Evolutionary conservation across 1,140 invertebrate species (phyloP).

Genomic region (Megathymus violae): DNA sequence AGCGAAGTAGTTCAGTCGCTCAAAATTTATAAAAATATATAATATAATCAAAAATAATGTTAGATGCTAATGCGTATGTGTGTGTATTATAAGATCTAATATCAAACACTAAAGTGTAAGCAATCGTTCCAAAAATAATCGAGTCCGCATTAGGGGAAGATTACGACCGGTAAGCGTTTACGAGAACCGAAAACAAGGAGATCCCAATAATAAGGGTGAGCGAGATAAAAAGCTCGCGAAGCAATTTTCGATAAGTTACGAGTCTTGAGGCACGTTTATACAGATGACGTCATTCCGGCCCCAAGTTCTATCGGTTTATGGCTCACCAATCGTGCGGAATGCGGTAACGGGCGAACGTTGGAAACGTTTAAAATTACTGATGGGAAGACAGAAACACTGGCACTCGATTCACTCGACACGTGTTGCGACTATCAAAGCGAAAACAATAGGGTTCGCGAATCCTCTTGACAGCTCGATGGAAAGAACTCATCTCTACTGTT

Average conservation of each 20-base stretch:
- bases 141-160: slow-evolving; percentile 39
- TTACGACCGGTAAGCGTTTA: slow-evolving; percentile 43
- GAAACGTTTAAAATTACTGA: slow-evolving; percentile 54
- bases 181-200: slow-evolving; percentile 41
- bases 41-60: no score
- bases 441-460: slow-evolving; percentile 35
- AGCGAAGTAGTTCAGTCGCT: no score
- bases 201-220: slow-evolving; percentile 41
- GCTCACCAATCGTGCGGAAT: slow-evolving; percentile 56
- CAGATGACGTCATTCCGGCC: slow-evolving; percentile 39
- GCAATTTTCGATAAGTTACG: slow-evolving; percentile 54
- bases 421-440: slow-evolving; percentile 33
- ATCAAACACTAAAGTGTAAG: slow-evolving; percentile 15
- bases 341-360: slow-evolving; percentile 46
- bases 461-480: slow-evolving; percentile 29
- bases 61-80: no score
- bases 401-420: slow-evolving; percentile 28
- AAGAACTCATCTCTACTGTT: slow-evolving; percentile 25
- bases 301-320: slow-evolving; percentile 45
- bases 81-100: neutral
- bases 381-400: slow-evolving; percentile 34
- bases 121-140: slow-evolving; percentile 39
- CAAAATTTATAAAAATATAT: no score
- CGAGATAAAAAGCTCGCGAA: slow-evolving; percentile 41
- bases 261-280: slow-evolving; percentile 42